Conservation (phyloP, 2,797 vertebrate species). For the Orestias chungarensis region DNA sequence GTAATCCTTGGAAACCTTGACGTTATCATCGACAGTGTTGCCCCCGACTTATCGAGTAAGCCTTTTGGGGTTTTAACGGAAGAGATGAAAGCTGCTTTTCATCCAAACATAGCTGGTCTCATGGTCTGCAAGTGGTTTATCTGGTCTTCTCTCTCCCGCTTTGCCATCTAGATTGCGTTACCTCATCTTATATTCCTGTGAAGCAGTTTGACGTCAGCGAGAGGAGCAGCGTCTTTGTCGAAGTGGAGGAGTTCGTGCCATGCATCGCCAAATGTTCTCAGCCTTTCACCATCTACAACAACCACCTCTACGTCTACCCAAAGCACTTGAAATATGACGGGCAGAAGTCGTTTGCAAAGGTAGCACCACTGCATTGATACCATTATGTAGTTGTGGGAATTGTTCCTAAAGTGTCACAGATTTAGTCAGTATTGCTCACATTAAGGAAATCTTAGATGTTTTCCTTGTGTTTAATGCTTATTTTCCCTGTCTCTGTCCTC, state of each 20-base stretch:
- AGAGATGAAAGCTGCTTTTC: slow-evolving; percentile 36
- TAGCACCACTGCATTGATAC: slow-evolving; percentile 42
- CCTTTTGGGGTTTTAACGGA: slow-evolving; percentile 33
- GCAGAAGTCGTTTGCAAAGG: slow-evolving; percentile 96
- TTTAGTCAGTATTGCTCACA: neutral
- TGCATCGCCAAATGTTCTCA: slow-evolving; percentile 94
- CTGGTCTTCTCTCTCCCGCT: slow-evolving; percentile 43
- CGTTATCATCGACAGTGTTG: slow-evolving; percentile 91
- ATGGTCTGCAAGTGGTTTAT: slow-evolving; percentile 48
- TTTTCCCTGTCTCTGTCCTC: slow-evolving; percentile 35
- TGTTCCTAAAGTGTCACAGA: neutral
- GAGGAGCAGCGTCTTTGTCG: slow-evolving; percentile 83
- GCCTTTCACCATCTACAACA: slow-evolving; percentile 96
- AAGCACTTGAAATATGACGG: slow-evolving; percentile 95
- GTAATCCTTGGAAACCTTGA: slow-evolving; percentile 97
- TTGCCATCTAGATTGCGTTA: slow-evolving; percentile 88
- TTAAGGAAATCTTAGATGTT: neutral
- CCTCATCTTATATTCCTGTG: slow-evolving; percentile 96
- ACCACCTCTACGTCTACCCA: slow-evolving; percentile 96
- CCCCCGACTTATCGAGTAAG: slow-evolving; percentile 94
- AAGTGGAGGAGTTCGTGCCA: slow-evolving; percentile 97
- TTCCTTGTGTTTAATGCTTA: neutral
- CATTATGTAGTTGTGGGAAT: neutral
- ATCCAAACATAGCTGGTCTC: slow-evolving; percentile 24
- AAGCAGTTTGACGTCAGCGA: slow-evolving; percentile 88